Percentiles rank a stretch among this genome's conserved stretches.
phyloP scores from a whole-genome alignment of 2,113 vertebrate genomes.

The Tupaia chinensis region DNA sequence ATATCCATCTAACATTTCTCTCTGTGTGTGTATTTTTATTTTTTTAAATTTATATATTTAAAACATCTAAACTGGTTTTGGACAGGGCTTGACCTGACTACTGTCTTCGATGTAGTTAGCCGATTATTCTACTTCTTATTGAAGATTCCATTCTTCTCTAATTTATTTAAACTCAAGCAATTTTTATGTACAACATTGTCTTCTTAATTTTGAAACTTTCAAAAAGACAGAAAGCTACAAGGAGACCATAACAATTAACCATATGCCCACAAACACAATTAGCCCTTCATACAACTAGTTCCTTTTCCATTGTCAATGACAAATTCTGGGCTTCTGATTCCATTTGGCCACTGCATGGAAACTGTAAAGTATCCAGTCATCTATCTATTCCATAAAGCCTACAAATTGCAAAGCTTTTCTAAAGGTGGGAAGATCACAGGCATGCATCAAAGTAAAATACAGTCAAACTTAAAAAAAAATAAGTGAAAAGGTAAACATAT shows the following conservation, averaged over 20 bases:
- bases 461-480: conserved; percentile 17
- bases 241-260: conserved; percentile 10
- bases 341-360: conserved; percentile 3
- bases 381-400: conserved; percentile 4
- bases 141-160: conserved; percentile 7
- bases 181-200: conserved; percentile 59
- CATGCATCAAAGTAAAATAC: conserved; percentile 9
- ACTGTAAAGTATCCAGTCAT: neutral
- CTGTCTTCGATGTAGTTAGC: neutral
- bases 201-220: conserved; percentile 58
- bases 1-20: neutral
- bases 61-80: conserved; percentile 52
- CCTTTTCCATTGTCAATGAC: neutral
- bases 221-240: conserved; percentile 45
- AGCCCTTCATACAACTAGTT: neutral
- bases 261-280: neutral
- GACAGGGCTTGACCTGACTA: neutral
- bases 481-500: conserved; percentile 56
- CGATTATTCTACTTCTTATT: neutral
- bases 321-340: conserved; percentile 45
- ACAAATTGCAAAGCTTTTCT: neutral
- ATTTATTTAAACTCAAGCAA: conserved; percentile 16
- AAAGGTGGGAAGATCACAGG: conserved; percentile 8
- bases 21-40: neutral
- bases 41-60: conserved; percentile 43